Conservation (phyloP, 2,888 invertebrate genomes). For the Caenorhabditis macrosperma region DNA sequence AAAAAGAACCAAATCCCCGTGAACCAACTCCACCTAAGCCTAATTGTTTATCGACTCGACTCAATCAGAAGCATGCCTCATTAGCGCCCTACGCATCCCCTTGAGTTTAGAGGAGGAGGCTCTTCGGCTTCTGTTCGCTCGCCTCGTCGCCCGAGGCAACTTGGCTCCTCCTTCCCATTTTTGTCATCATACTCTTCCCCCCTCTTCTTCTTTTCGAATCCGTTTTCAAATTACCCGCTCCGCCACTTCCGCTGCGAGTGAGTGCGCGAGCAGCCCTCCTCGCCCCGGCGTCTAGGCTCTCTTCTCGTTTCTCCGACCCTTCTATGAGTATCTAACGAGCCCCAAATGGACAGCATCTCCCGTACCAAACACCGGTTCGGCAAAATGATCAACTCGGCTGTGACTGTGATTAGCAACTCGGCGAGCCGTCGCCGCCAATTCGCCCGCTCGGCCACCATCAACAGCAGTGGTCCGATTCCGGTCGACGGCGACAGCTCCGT, state of each 20-base stretch:
- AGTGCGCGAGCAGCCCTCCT: neutral
- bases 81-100: neutral
- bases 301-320: conserved; percentile 6
- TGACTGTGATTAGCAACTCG: no score
- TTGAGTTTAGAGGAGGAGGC: no score
- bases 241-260: neutral
- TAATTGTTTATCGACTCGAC: no score
- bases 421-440: conserved; percentile 46
- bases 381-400: conserved; percentile 45
- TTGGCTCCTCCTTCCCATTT: conserved; percentile 35
- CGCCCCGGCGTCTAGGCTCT: neutral
- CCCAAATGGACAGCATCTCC: conserved; percentile 25
- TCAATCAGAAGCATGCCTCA: no score
- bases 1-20: no score
- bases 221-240: conserved; percentile 17
- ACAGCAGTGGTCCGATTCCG: conserved; percentile 48
- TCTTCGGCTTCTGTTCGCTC: neutral
- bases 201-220: conserved; percentile 18
- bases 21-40: no score
- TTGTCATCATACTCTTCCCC: conserved; percentile 10
- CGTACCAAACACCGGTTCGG: conserved; percentile 20
- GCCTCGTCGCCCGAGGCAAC: conserved; percentile 22
- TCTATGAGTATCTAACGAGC: neutral
- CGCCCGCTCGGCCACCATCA: conserved; percentile 39
- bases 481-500: conserved; percentile 50